These are phyloP conservation scores for Epicampocera succincta DNA, from an alignment of 2,888 invertebrate species.

Conservation along the genomic window DNA sequence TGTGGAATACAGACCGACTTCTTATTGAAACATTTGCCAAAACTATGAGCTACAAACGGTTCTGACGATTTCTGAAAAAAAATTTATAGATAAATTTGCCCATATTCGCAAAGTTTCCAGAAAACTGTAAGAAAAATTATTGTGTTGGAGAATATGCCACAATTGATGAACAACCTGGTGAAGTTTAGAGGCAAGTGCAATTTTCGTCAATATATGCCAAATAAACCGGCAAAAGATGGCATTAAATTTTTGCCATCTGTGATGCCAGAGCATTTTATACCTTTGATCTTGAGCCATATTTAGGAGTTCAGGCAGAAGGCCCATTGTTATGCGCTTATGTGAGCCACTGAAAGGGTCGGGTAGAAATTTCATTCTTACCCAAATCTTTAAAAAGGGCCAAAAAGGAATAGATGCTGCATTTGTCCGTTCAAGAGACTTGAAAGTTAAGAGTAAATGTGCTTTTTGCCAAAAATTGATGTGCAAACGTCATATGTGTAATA, in stretches of 20 bases:
- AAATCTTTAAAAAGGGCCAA: constrained; percentile 11
- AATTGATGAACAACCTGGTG: constrained; percentile 2
- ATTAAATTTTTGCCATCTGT: constrained; percentile 2
- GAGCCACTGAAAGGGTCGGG: neutral
- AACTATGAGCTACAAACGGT: no score
- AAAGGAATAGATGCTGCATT: neutral
- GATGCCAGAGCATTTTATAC: neutral
- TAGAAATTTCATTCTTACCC: constrained; percentile 1
- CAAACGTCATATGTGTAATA: constrained; percentile 8
- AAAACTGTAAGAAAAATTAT: neutral
- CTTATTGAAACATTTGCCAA: no score
- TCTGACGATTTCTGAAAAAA: no score
- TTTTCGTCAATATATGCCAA: constrained; percentile 1
- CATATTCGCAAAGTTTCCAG: no score
- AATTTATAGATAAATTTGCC: no score
- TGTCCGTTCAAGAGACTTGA: constrained; percentile 18
- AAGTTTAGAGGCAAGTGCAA: constrained; percentile 2
- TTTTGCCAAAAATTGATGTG: constrained; percentile 32
- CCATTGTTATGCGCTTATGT: neutral
- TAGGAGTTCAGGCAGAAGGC: neutral
- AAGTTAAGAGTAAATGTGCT: constrained; percentile 12
- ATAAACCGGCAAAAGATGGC: constrained; percentile 1
- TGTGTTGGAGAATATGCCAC: constrained; percentile 2
- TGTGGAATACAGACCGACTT: no score
- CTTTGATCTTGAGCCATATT: neutral